A percentile compares a stretch with the other conserved stretches of the same genome.
These are phyloP conservation scores for Ochropacha duplaris DNA, from an alignment of 2,888 invertebrate genomes.

Conservation along the genomic window DNA sequence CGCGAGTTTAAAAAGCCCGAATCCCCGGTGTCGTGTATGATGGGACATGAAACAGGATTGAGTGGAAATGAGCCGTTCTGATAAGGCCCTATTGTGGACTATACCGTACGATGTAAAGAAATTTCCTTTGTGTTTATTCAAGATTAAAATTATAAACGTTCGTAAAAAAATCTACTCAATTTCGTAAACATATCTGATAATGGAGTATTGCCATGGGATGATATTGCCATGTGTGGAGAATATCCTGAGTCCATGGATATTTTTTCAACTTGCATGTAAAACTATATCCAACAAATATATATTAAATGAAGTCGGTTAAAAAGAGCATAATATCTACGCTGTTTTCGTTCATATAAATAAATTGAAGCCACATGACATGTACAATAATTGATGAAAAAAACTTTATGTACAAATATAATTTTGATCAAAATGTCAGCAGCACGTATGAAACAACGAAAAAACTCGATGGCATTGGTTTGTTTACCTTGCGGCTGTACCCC, in stretches of 20 bases:
- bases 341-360: too few relatives aligned
- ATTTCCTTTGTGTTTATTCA: slow-evolving; percentile 19
- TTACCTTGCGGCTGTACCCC: slow-evolving; percentile 54
- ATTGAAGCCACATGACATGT: not conserved
- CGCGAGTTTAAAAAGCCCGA: slow-evolving; percentile 56
- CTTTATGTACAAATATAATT: not conserved
- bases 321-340: too few relatives aligned
- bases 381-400: not conserved
- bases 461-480: slow-evolving; percentile 49
- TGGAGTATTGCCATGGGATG: too few relatives aligned
- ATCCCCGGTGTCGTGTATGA: slow-evolving; percentile 45
- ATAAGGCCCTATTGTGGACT: slow-evolving; percentile 55
- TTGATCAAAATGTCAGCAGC: slow-evolving; percentile 20
- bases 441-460: slow-evolving; percentile 33
- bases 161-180: not conserved
- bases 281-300: too few relatives aligned
- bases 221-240: too few relatives aligned
- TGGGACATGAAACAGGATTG: slow-evolving; percentile 62
- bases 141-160: not conserved
- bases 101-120: slow-evolving; percentile 22
- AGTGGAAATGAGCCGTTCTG: slow-evolving; percentile 70
- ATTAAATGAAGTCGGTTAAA: too few relatives aligned
- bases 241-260: too few relatives aligned
- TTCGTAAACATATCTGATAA: too few relatives aligned
- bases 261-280: too few relatives aligned